phyloP scores from a whole-genome alignment of 2,113 vertebrate species.

The Puntigrus tetrazona region DNA sequence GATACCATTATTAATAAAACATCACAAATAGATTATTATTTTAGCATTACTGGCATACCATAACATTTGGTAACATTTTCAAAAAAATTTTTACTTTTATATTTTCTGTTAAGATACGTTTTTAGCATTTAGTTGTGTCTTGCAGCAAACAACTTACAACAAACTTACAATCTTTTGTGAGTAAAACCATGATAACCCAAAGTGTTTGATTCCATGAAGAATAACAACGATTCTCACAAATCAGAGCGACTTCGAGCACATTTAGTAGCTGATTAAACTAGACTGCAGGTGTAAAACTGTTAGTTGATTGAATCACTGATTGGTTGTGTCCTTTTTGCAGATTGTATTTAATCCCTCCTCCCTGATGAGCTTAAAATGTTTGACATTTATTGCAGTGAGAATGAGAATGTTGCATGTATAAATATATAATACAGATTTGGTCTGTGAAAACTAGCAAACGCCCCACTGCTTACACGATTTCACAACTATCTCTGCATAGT shows the following conservation, averaged over 20 bases:
- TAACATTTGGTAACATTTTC: no score
- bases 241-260: not conserved
- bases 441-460: not conserved
- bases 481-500: conserved; percentile 6
- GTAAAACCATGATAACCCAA: not conserved
- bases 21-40: no score
- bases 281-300: not conserved
- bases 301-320: not conserved
- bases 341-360: not conserved
- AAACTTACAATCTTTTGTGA: not conserved
- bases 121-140: no score
- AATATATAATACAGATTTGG: not conserved
- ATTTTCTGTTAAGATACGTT: no score
- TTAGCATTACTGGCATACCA: no score
- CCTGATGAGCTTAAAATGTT: not conserved
- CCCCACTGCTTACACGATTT: conserved; percentile 24
- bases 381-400: not conserved
- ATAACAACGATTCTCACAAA: not conserved
- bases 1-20: not conserved
- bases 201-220: not conserved
- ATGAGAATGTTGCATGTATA: not conserved
- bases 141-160: no score
- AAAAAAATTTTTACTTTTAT: no score
- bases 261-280: not conserved
- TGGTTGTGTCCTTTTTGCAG: not conserved